Percentiles rank a stretch among this genome's conserved stretches.
Conservation (phyloP, 1,140 invertebrate species). For the Caenorhabditis latens region DNA sequence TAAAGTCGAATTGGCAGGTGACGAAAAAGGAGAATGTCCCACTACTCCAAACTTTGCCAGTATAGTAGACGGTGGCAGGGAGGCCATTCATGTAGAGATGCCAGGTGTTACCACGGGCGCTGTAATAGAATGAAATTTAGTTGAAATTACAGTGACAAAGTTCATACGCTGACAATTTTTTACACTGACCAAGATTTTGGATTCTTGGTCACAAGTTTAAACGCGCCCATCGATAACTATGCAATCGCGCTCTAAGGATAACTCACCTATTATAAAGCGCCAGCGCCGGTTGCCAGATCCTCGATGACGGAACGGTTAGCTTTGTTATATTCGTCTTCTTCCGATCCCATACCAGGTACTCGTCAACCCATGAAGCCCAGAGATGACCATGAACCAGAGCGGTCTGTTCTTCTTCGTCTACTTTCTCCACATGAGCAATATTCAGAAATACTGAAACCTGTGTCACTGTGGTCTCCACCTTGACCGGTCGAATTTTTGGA, state of each 20-base stretch:
- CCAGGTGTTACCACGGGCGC: constrained; percentile 73
- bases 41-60: constrained; percentile 66
- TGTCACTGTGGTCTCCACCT: constrained; percentile 60
- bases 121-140: constrained; percentile 3
- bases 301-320: constrained; percentile 72
- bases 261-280: constrained; percentile 74
- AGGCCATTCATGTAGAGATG: constrained; percentile 75
- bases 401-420: constrained; percentile 75
- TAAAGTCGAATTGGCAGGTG: constrained; percentile 76
- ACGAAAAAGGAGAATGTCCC: constrained; percentile 75
- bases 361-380: constrained; percentile 74
- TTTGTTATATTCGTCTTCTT: constrained; percentile 71
- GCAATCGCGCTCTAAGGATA: not conserved
- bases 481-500: constrained; percentile 66
- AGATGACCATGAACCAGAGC: constrained; percentile 74
- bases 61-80: constrained; percentile 69
- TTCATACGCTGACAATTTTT: not conserved
- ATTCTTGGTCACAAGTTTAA: no score
- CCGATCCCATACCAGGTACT: constrained; percentile 74
- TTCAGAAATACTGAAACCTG: constrained; percentile 62
- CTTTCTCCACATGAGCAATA: constrained; percentile 69
- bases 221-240: no score
- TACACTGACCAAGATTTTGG: no score
- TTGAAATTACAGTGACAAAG: not conserved
- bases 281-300: constrained; percentile 77